phyloP scores from a whole-genome alignment of 2,888 invertebrate species.

The Junonia oenone region DNA sequence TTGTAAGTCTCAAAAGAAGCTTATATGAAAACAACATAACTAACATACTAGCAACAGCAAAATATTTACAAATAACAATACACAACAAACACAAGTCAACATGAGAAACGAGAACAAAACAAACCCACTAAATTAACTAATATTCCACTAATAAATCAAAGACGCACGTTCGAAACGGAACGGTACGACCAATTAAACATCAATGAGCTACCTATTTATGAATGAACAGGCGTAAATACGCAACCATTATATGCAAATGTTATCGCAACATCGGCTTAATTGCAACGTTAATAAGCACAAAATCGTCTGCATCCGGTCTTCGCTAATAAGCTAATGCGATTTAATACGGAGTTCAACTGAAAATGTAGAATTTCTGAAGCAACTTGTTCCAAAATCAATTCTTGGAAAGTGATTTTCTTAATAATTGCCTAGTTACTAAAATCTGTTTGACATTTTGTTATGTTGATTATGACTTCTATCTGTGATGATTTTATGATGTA shows the following conservation, averaged over 20 bases:
- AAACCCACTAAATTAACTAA: background rate
- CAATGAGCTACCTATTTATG: conserved; percentile 40
- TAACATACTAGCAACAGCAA: too few relatives aligned
- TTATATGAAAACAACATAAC: too few relatives aligned
- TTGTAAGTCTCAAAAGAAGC: too few relatives aligned
- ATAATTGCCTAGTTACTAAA: background rate
- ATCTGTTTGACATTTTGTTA: too few relatives aligned
- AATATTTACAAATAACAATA: background rate
- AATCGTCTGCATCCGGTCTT: conserved; percentile 57
- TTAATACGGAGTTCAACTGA: background rate
- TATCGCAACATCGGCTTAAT: conserved; percentile 66
- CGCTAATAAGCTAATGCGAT: background rate
- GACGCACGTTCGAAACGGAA: conserved; percentile 13
- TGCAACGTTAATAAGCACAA: conserved; percentile 52
- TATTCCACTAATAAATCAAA: conserved; percentile 3
- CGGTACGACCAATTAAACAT: conserved; percentile 25
- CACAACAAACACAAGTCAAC: background rate
- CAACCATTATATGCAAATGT: conserved; percentile 65
- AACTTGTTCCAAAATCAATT: too few relatives aligned
- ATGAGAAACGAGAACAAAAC: background rate
- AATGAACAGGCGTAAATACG: conserved; percentile 47
- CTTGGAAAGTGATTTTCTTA: too few relatives aligned
- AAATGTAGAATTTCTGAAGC: background rate
- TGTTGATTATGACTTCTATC: too few relatives aligned
- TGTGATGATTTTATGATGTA: too few relatives aligned